A percentile compares a stretch with the other conserved stretches of the same genome.
These are phyloP conservation scores for Oreochromis aureus DNA, from an alignment of 2,113 vertebrate genomes.

Conservation along the genomic window DNA sequence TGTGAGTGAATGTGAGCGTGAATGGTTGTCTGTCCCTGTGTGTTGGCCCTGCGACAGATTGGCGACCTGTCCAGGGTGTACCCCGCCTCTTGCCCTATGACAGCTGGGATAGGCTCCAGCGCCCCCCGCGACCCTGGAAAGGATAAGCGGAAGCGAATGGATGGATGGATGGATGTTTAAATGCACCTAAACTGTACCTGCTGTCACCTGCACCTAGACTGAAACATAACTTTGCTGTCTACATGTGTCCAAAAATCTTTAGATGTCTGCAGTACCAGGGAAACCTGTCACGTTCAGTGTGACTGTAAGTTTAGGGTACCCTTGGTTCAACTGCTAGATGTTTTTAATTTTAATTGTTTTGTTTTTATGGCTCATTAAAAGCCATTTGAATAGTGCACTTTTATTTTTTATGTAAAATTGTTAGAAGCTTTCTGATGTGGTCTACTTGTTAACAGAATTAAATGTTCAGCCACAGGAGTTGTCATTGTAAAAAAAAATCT, in stretches of 20 bases:
- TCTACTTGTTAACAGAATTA: not conserved
- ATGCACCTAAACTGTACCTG: not conserved
- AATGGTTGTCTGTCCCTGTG: too few relatives aligned
- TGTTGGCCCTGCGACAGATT: too few relatives aligned
- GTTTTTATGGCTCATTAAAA: not conserved
- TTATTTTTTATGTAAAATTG: not conserved
- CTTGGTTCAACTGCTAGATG: not conserved
- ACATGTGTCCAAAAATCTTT: not conserved
- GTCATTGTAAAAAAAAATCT: not conserved
- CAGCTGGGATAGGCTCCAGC: too few relatives aligned
- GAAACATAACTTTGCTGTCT: not conserved
- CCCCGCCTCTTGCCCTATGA: too few relatives aligned
- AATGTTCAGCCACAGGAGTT: not conserved
- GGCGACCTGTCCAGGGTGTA: too few relatives aligned
- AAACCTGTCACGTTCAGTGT: not conserved
- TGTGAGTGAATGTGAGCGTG: too few relatives aligned
- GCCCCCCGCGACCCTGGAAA: too few relatives aligned
- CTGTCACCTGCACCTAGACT: not conserved
- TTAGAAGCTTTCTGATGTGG: not conserved
- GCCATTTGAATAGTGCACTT: not conserved
- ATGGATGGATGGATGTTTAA: too few relatives aligned
- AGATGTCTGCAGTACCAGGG: fast-evolving
- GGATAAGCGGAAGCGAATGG: too few relatives aligned
- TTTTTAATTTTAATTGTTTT: not conserved
- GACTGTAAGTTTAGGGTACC: not conserved